These are phyloP conservation scores for Eleginops maclovinus DNA, from an alignment of 2,113 vertebrate genomes.

Conservation along the genomic window DNA sequence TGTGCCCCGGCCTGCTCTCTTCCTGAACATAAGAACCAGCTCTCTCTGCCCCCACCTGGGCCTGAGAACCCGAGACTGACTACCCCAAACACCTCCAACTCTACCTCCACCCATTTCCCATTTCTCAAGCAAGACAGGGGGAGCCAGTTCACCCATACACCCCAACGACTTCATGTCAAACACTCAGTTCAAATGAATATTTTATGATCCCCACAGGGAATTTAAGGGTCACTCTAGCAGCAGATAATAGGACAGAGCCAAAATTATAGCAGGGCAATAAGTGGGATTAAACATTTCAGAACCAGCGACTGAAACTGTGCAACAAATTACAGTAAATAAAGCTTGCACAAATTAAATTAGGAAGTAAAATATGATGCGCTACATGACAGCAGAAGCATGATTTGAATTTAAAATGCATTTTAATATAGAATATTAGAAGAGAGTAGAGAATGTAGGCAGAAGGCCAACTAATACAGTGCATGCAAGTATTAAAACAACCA, in stretches of 20 bases:
- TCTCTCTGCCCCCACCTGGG: slow-evolving; percentile 24
- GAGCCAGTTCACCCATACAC: background rate
- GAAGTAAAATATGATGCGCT: slow-evolving; percentile 38
- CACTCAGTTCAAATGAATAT: slow-evolving; percentile 34
- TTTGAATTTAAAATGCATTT: background rate
- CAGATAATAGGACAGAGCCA: slow-evolving; percentile 4
- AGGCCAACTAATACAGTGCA: background rate
- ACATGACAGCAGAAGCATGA: background rate
- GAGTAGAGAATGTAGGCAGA: background rate
- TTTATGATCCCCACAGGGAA: slow-evolving; percentile 43
- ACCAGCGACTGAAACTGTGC: background rate
- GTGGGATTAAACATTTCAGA: slow-evolving; percentile 9
- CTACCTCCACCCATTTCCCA: slow-evolving; percentile 23
- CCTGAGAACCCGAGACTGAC: slow-evolving; percentile 46
- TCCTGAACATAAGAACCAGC: slow-evolving; percentile 69
- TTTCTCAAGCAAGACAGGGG: slow-evolving; percentile 8
- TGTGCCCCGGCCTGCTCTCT: slow-evolving; percentile 55
- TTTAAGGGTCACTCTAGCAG: slow-evolving; percentile 24
- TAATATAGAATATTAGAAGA: too few relatives aligned
- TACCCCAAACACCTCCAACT: slow-evolving; percentile 23
- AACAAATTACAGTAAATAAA: slow-evolving; percentile 25
- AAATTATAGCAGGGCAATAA: slow-evolving; percentile 7
- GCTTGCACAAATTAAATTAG: slow-evolving; percentile 8
- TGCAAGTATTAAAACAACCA: background rate
- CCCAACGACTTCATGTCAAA: slow-evolving; percentile 42